phyloP scores from a whole-genome alignment of 23 tunicate genomes.

The Ciona savignyi region DNA sequence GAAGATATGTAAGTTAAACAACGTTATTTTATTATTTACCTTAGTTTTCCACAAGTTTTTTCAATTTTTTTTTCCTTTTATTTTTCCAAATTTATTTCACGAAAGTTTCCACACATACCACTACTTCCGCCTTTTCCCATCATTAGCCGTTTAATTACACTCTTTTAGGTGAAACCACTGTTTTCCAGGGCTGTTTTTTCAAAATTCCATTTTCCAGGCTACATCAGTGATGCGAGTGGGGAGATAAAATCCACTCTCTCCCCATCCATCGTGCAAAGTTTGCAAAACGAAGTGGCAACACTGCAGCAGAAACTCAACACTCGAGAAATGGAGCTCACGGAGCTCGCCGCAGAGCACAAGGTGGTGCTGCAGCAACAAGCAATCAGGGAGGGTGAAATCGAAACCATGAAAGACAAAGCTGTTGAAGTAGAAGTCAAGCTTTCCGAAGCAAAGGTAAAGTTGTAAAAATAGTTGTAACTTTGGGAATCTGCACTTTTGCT shows the following conservation, averaged over 20 bases:
- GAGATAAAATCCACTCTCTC: not conserved
- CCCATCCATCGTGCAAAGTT: not conserved
- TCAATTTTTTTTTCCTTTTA: too few species aligned
- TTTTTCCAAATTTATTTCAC: too few species aligned
- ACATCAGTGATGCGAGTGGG: not conserved
- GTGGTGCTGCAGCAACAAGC: conserved; percentile 20
- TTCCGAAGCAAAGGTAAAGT: conserved; percentile 45
- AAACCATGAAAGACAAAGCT: conserved; percentile 51
- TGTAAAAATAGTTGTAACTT: too few species aligned
- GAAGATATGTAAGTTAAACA: too few species aligned
- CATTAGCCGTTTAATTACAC: too few species aligned
- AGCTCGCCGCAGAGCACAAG: conserved; percentile 18
- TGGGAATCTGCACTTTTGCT: too few species aligned
- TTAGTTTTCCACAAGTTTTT: too few species aligned
- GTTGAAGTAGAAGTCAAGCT: conserved; percentile 37
- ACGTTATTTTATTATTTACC: too few species aligned
- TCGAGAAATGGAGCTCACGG: conserved; percentile 36
- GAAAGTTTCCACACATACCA: too few species aligned
- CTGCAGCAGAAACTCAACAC: conserved; percentile 21
- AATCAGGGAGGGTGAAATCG: conserved; percentile 35
- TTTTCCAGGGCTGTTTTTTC: too few species aligned
- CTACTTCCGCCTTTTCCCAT: too few species aligned
- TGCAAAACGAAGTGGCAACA: conserved; percentile 15
- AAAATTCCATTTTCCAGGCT: not conserved
- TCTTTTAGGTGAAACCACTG: too few species aligned